phyloP scores from a whole-genome alignment of 2,797 vertebrate species.

The Pipistrellus pygmaeus region DNA sequence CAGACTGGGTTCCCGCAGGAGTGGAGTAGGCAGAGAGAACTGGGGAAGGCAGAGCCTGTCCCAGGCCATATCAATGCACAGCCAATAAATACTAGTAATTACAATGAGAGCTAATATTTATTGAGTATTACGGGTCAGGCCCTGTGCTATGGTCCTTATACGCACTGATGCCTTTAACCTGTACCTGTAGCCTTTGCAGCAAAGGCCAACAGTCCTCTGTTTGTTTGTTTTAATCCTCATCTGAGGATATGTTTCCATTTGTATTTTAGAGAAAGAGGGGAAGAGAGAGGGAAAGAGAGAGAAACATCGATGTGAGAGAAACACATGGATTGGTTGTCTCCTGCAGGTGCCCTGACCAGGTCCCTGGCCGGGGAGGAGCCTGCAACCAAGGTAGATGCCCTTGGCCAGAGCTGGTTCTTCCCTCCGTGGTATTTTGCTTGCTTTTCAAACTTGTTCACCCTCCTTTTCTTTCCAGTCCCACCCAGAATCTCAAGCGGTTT shows the following conservation, averaged over 20 bases:
- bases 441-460: background rate
- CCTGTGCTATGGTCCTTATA: background rate
- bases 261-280: no score
- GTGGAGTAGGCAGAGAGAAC: background rate
- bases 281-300: no score
- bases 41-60: background rate
- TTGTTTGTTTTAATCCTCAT: no score
- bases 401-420: no score
- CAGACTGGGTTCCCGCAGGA: background rate
- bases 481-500: background rate
- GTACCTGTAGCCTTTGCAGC: fast-evolving
- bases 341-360: no score
- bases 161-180: background rate
- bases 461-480: background rate
- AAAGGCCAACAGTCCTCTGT: background rate
- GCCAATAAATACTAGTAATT: background rate
- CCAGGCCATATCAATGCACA: background rate
- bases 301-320: no score
- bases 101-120: background rate
- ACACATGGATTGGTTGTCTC: no score
- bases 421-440: background rate
- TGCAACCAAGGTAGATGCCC: no score
- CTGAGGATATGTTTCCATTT: no score
- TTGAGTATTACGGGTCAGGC: background rate
- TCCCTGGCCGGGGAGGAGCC: no score